A percentile compares a stretch with the other conserved stretches of the same genome.
phyloP scores from a whole-genome alignment of 2,113 vertebrate genomes.

The Galemys pyrenaicus region DNA sequence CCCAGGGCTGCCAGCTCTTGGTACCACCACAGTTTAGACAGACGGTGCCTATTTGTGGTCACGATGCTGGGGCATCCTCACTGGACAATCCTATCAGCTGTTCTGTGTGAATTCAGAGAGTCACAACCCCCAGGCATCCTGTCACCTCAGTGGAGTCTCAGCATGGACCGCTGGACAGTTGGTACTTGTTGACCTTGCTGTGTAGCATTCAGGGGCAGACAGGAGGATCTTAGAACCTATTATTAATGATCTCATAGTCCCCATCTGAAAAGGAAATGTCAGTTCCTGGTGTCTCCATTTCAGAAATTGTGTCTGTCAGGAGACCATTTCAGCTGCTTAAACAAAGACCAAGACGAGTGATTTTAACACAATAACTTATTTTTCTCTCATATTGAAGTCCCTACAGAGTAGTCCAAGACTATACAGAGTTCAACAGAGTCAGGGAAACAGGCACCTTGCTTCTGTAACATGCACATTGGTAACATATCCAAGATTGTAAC shows the following conservation, averaged over 20 bases:
- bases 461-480: not conserved
- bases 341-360: not conserved
- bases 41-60: not conserved
- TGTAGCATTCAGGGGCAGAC: not conserved
- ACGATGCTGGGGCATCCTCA: not conserved
- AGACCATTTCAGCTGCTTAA: not conserved
- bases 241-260: not conserved
- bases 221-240: not conserved
- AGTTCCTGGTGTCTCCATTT: not conserved
- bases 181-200: not conserved
- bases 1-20: conserved; percentile 45
- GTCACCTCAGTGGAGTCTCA: not conserved
- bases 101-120: not conserved
- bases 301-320: conserved; percentile 6
- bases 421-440: accelerated
- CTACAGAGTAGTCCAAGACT: not conserved
- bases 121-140: not conserved
- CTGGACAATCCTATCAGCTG: not conserved
- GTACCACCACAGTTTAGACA: conserved; percentile 23
- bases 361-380: not conserved
- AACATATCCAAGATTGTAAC: not conserved
- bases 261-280: not conserved
- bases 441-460: not conserved
- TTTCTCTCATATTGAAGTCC: not conserved
- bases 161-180: not conserved